A percentile compares a stretch with the other conserved stretches of the same genome.
phyloP scores from a whole-genome alignment of 2,113 vertebrate species.

The Nycticorax nycticorax region DNA sequence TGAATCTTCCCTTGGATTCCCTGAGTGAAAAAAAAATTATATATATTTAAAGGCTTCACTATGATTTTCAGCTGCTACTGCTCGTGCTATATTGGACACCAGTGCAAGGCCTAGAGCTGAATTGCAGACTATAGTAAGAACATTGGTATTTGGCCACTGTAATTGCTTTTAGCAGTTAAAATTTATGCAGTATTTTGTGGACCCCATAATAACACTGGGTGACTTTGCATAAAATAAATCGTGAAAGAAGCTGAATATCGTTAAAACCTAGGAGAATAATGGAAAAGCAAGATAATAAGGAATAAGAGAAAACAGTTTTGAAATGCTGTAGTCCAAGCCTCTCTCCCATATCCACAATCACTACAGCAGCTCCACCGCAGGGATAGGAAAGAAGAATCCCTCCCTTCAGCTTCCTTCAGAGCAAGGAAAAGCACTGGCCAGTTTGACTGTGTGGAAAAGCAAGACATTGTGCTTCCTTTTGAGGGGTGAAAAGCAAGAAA shows the following conservation, averaged over 20 bases:
- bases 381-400: background rate
- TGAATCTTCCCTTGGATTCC: background rate
- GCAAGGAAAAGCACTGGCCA: background rate
- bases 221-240: background rate
- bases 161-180: background rate
- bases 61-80: background rate
- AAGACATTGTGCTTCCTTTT: background rate
- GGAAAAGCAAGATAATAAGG: background rate
- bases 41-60: background rate
- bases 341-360: background rate
- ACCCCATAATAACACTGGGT: background rate
- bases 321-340: background rate
- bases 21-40: background rate
- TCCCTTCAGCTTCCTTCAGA: background rate
- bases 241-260: background rate
- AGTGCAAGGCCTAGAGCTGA: background rate
- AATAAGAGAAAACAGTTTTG: background rate
- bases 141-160: background rate
- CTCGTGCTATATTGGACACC: background rate
- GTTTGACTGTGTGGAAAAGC: background rate
- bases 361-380: background rate
- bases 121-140: background rate
- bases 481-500: background rate
- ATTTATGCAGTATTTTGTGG: background rate
- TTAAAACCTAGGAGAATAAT: background rate